These are phyloP conservation scores for Myrmecophaga tridactyla DNA, from an alignment of 2,113 vertebrate genomes.

Conservation along the genomic window DNA sequence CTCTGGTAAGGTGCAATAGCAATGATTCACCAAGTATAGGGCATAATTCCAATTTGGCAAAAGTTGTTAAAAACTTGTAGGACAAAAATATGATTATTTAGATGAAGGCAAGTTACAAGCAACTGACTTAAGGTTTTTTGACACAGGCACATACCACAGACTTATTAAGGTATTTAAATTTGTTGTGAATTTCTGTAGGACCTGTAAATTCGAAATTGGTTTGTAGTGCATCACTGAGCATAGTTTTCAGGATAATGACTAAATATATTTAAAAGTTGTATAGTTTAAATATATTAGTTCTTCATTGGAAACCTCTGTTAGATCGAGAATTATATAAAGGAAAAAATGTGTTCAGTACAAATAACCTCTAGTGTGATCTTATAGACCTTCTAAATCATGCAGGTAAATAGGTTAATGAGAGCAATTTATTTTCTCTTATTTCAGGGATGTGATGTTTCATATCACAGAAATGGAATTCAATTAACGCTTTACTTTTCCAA, in stretches of 20 bases:
- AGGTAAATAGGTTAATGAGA: background rate
- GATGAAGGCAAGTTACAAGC: background rate
- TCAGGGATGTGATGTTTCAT: background rate
- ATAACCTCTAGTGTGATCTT: background rate
- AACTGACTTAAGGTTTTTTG: background rate
- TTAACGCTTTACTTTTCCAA: constrained; percentile 35
- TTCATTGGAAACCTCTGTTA: background rate
- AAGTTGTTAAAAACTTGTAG: background rate
- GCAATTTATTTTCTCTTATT: constrained; percentile 19
- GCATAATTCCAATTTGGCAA: background rate
- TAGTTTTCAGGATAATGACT: background rate
- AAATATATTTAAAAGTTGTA: background rate
- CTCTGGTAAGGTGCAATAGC: background rate
- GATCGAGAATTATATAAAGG: background rate
- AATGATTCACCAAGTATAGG: background rate
- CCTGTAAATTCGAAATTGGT: background rate
- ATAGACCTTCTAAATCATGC: background rate
- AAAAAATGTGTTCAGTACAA: background rate
- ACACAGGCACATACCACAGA: background rate
- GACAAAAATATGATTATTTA: background rate
- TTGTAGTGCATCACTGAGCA: background rate
- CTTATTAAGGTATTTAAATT: background rate
- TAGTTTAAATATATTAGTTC: background rate
- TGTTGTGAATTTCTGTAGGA: background rate
- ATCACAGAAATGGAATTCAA: background rate